Percentiles rank a stretch among this genome's conserved stretches.
Evolutionary conservation across 2,113 vertebrate genomes (phyloP).

Genomic region (Lanius collurio): DNA sequence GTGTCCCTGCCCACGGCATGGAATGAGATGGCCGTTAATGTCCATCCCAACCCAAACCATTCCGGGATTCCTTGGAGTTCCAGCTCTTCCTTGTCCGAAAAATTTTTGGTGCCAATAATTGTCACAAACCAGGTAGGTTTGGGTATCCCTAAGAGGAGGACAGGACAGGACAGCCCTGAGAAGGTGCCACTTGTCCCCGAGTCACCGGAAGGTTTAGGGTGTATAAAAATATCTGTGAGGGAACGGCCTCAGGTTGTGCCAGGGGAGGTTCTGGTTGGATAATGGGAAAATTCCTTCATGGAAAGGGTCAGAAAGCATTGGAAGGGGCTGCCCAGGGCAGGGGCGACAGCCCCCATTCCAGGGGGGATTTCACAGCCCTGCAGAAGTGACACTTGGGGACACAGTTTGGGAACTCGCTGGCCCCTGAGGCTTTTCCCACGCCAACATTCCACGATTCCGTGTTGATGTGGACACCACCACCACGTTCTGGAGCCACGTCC

Average conservation of each 20-base stretch:
- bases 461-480: background rate
- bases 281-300: background rate
- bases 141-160: background rate
- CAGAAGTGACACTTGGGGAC: background rate
- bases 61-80: background rate
- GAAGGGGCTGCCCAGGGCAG: background rate
- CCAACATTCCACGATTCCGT: rapidly evolving
- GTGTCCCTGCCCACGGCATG: rapidly evolving
- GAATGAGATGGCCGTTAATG: background rate
- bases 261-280: background rate
- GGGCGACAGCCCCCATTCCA: background rate
- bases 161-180: background rate
- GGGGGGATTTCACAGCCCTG: background rate
- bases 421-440: background rate
- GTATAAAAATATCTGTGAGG: background rate
- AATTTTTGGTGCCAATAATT: background rate
- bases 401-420: rapidly evolving
- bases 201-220: background rate
- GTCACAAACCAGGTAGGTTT: background rate
- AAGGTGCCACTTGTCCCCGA: background rate
- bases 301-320: rapidly evolving
- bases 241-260: background rate
- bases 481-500: background rate
- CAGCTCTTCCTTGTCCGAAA: background rate
- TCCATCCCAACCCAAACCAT: background rate